Evolutionary conservation across 2,888 invertebrate species (phyloP).

Genomic region (Drosophila greeni): DNA sequence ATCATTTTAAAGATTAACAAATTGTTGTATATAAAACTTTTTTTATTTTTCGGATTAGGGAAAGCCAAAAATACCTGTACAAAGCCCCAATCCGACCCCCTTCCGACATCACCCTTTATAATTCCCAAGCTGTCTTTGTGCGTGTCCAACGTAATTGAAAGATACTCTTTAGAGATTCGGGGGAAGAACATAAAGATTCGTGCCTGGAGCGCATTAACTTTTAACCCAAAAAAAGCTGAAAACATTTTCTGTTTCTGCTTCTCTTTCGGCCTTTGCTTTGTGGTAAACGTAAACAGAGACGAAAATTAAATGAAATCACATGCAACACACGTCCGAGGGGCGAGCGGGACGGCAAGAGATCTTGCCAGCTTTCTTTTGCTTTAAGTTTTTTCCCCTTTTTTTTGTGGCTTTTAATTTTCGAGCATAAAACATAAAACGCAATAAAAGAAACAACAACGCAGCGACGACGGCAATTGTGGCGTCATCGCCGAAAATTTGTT

Average conservation of each 20-base stretch:
- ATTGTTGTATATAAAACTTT: too few species aligned
- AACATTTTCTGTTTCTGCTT: conserved; percentile 21
- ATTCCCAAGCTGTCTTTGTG: conserved; percentile 20
- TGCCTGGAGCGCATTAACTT: conserved; percentile 62
- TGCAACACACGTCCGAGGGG: conserved; percentile 65
- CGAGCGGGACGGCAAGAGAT: conserved; percentile 30
- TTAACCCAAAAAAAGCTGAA: conserved; percentile 55
- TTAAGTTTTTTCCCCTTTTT: conserved; percentile 22
- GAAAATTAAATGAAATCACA: conserved; percentile 70
- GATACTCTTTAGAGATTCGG: conserved; percentile 38
- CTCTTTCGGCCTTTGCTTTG: conserved; percentile 43
- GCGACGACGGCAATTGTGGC: conserved; percentile 56
- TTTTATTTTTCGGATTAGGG: not conserved
- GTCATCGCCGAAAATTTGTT: conserved; percentile 67
- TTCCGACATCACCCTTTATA: not conserved
- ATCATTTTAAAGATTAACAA: not conserved
- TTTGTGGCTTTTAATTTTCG: conserved; percentile 54
- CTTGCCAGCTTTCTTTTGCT: conserved; percentile 57
- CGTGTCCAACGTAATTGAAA: conserved; percentile 60
- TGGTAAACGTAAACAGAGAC: conserved; percentile 52
- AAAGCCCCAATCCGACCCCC: not conserved
- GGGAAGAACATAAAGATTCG: conserved; percentile 52
- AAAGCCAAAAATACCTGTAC: not conserved
- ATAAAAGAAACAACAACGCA: conserved; percentile 28
- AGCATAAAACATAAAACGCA: conserved; percentile 67